Percentiles rank a stretch among this genome's conserved stretches.
phyloP scores from a whole-genome alignment of 2,113 vertebrate genomes.

The Strigops habroptila region DNA sequence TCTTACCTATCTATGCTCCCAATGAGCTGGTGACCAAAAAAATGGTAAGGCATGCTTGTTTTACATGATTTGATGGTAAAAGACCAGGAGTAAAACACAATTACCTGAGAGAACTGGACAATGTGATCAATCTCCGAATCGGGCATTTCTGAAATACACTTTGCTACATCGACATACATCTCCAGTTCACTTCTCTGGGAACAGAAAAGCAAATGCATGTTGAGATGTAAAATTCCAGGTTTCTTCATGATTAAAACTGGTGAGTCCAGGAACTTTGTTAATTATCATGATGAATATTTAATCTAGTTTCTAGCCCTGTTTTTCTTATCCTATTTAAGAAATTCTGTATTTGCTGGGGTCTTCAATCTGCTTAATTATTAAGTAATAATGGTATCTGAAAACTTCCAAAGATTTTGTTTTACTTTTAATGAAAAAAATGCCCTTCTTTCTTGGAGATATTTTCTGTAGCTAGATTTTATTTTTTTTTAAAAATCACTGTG shows the following conservation, averaged over 20 bases:
- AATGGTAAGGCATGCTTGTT: background rate
- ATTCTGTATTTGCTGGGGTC: background rate
- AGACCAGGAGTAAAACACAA: background rate
- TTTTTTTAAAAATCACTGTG: background rate
- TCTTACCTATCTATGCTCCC: background rate
- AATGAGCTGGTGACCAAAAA: background rate
- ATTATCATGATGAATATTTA: background rate
- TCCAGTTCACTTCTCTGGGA: slow-evolving; percentile 79
- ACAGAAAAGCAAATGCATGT: background rate
- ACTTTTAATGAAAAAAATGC: background rate
- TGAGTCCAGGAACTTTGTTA: background rate
- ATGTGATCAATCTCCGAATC: slow-evolving; percentile 81
- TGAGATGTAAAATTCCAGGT: background rate
- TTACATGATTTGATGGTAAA: background rate
- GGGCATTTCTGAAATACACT: slow-evolving; percentile 89
- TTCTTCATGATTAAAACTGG: background rate
- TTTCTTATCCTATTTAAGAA: background rate
- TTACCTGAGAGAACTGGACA: slow-evolving; percentile 82
- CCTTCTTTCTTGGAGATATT: background rate
- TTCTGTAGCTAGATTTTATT: background rate
- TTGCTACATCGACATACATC: slow-evolving; percentile 79
- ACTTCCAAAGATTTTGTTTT: background rate
- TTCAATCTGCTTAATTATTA: background rate
- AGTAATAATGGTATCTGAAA: background rate
- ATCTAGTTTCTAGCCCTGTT: background rate